Base-by-base conservation (phyloP, 2,888 invertebrate genomes). In the Ypsolopha scabrella region DNA sequence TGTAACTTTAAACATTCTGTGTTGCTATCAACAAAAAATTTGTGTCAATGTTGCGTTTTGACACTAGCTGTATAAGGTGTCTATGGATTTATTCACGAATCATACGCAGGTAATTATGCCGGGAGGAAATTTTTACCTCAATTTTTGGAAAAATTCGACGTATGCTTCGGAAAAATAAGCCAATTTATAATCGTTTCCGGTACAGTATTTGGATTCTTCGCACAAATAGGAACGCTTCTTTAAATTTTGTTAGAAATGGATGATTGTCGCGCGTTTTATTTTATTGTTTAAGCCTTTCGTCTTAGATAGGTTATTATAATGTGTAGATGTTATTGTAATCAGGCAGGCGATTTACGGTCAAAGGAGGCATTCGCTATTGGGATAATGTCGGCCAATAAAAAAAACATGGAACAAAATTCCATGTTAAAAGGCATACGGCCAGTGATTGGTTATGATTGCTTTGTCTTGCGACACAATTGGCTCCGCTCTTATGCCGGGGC, bases 251-350 rank as follows among this genome's bases (percentile, higher is more conserved):
- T 24, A 4, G 4, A 24, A 24, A 24, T 72, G 72, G 63, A 72
- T 69, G 74, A 68, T 70, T 75, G 75, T 76, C 68, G 67, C 67
- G 67, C 69, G 72, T 63, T 70, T 71, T 60, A 63, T 65, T 68
- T 69, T 60, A 52, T 33, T 60, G 58, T 55, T 60, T 66, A 76
- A 78, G 78, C 77, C 80, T 72, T 75, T 70, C 65, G 68, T 80
- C 73, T 71, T 83, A 83, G 83, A 78, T 82, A 83, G 81, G 79
- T 70, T 76, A 78, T 68, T 69, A 69, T 72, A 73, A 63, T 50
- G 46, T 50, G 68, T 78, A 83, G 82, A 70, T 78, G 80, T 80
- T 39, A 33, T 1, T 38, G 39, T 39, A 7, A 61, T 76, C 70
- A 76, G 72, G 70, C 72, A 68, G 71, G 65, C 67, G 64, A 24